Evolutionary conservation across 2,888 invertebrate genomes (phyloP).

Genomic region (Tenthredo amoena): DNA sequence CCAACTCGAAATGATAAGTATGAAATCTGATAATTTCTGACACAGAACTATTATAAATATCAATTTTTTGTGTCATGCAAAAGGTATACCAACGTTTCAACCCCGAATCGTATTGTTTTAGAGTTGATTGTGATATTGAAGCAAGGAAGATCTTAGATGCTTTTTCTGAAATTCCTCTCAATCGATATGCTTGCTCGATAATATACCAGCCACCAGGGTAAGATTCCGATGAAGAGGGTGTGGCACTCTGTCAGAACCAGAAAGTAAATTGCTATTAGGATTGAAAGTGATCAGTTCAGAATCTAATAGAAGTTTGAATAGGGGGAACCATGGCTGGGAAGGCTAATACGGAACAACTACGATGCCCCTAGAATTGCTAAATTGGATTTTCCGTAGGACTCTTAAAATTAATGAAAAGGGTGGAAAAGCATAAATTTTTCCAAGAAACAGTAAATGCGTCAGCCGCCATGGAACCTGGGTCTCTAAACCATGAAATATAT

Average conservation of each 20-base stretch:
- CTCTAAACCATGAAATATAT: constrained; percentile 59
- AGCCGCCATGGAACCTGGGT: constrained; percentile 55
- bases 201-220: constrained; percentile 35
- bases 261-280: constrained; percentile 40
- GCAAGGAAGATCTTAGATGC: not conserved
- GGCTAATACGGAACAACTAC: constrained; percentile 60
- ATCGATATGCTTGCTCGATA: not conserved
- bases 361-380: constrained; percentile 53
- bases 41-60: constrained; percentile 13
- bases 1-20: not conserved
- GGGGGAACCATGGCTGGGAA: constrained; percentile 57
- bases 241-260: constrained; percentile 35
- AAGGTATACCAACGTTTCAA: not conserved
- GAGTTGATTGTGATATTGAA: constrained; percentile 15
- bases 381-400: constrained; percentile 56
- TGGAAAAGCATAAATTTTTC: constrained; percentile 58
- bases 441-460: constrained; percentile 58
- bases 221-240: constrained; percentile 47
- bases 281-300: constrained; percentile 55
- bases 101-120: constrained; percentile 14
- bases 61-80: constrained; percentile 10
- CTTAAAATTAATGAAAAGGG: constrained; percentile 56
- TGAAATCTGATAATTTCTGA: constrained; percentile 8
- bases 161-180: not conserved
- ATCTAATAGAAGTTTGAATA: constrained; percentile 53